Evolutionary conservation across 2,888 invertebrate species (phyloP), one percentile per base, ranked within the genome.

Genomic region (Ypsolopha sequella): DNA sequence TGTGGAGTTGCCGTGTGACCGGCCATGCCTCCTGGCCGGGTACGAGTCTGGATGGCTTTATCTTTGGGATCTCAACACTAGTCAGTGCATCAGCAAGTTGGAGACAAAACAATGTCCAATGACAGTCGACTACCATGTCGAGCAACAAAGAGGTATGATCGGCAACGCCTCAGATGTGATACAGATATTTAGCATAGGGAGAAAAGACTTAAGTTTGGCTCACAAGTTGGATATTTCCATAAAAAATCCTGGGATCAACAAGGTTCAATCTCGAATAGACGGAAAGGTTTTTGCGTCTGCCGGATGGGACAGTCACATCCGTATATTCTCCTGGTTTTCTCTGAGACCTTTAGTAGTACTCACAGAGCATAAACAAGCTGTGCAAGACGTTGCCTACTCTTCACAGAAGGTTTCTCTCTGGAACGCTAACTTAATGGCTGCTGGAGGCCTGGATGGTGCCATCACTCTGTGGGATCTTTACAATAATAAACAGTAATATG

Each of bases 381-480:
- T 95, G 49, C 90, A 92, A 66, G 93, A 93, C 70, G 88, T 94
- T 52, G 89, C 89, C 44, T 94, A 92, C 76, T 93, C 94, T 3
- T 76, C 82, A 0, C 86, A 88, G 46, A 88, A 88, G 56, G 90
- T 93, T 7, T 85, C 89, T 52, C 84, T 88, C 60, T 93, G 93
- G 91, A 89, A 90, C 50, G 89, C 91, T n/a, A 89, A 91, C 53
- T 88, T 94, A n/a, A 92, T 94, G 91, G 94, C 93, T 10, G 92
- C 91, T 0, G 90, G 90, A 45, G 91, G 93, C 33, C 89, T 91
- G 55, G 94, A 95, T 74, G 92, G 92, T 58, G 89, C 89, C 64
- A 91, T 95, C 59, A 91, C 93, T 6, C 86, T 95, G 52, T 95
- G 94, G 94, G 91, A 93, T 81, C 87, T 95, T 62, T 95, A 94